Percentiles rank a stretch among this genome's conserved stretches.
Conservation (phyloP, 2,797 vertebrate species). For the Chromis chromis region DNA sequence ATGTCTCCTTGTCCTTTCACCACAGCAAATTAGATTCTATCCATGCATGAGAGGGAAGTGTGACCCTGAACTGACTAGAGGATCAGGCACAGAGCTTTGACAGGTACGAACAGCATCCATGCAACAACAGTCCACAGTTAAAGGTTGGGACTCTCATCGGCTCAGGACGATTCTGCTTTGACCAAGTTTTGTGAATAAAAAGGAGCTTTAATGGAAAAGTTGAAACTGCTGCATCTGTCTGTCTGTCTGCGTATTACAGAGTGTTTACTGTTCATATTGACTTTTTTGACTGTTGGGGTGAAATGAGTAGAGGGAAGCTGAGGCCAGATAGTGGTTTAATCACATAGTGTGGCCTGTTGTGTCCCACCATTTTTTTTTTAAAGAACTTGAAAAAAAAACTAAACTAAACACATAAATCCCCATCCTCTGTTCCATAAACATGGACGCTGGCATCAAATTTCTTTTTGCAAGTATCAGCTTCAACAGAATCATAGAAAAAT, state of each 20-base stretch:
- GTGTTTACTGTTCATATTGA: neutral
- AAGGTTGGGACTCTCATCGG: constrained; percentile 21
- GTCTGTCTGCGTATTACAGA: no score
- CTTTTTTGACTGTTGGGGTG: no score
- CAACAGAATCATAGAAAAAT: neutral
- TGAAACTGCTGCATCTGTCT: constrained; percentile 30
- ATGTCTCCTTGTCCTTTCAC: constrained; percentile 88
- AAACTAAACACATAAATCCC: neutral
- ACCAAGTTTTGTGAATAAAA: constrained; percentile 10
- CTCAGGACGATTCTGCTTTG: no score
- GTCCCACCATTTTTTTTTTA: neutral
- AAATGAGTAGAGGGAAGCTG: neutral
- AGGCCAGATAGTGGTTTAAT: constrained; percentile 31
- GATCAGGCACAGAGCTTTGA: constrained; percentile 75
- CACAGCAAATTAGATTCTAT: constrained; percentile 85
- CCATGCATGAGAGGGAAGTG: constrained; percentile 80
- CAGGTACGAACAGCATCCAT: constrained; percentile 72
- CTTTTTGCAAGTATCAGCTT: neutral
- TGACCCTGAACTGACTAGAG: constrained; percentile 85
- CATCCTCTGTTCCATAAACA: constrained; percentile 1
- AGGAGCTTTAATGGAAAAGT: constrained; percentile 10
- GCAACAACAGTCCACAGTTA: constrained; percentile 34
- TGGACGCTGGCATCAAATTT: neutral
- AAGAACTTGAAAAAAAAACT: constrained; percentile 24
- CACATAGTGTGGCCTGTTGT: neutral